A percentile compares a stretch with the other conserved stretches of the same genome.
phyloP scores from a whole-genome alignment of 1,140 invertebrate genomes.

The Drosophila busckii region DNA sequence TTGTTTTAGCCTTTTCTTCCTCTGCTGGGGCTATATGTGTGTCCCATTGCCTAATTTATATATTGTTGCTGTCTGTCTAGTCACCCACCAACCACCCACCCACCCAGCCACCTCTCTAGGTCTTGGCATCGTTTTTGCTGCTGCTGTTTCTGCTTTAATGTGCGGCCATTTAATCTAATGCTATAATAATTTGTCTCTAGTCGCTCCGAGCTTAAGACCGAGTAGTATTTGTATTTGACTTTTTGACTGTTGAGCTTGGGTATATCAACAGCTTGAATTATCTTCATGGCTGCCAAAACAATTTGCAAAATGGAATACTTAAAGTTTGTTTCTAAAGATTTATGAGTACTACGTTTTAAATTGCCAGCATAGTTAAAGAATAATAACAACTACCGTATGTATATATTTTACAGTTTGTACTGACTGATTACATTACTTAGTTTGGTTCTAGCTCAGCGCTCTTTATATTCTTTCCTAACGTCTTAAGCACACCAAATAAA shows the following conservation, averaged over 20 bases:
- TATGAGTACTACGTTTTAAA: too few relatives aligned
- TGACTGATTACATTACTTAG: too few relatives aligned
- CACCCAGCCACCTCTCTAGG: neutral
- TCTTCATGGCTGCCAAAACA: too few relatives aligned
- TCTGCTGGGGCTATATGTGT: neutral
- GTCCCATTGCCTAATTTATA: conserved; percentile 24
- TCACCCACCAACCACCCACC: too few relatives aligned
- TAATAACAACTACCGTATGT: too few relatives aligned
- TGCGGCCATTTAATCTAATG: conserved; percentile 33
- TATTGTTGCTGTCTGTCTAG: conserved; percentile 4
- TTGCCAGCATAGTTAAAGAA: too few relatives aligned
- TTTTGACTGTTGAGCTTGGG: conserved; percentile 22
- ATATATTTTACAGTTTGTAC: too few relatives aligned
- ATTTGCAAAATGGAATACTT: neutral
- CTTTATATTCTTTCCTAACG: too few relatives aligned
- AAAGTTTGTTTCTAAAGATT: neutral
- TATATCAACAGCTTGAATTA: neutral
- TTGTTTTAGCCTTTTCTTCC: neutral
- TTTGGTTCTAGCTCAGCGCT: too few relatives aligned
- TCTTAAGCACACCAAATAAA: too few relatives aligned
- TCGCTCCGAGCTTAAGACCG: neutral
- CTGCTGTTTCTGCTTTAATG: conserved; percentile 36
- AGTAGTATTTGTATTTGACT: neutral
- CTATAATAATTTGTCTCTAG: conserved; percentile 23
- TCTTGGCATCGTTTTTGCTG: too few relatives aligned